Evolutionary conservation across 2,797 vertebrate species (phyloP).

Genomic region (Harpagifer antarcticus): DNA sequence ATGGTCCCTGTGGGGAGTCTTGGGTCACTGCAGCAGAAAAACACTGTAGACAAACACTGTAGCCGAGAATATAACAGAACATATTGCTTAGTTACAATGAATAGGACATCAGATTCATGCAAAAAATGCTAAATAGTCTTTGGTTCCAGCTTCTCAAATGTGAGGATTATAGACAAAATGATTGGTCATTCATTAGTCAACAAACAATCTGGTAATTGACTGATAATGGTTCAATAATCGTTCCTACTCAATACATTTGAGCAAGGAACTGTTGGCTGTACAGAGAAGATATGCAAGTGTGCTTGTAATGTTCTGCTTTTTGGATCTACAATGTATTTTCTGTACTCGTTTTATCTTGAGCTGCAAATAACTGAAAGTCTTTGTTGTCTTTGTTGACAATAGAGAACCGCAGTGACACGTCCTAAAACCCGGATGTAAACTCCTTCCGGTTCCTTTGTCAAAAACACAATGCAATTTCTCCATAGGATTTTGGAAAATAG

Average conservation of each 20-base stretch:
- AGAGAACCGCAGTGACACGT: too few relatives aligned
- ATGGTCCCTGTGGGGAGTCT: conserved; percentile 31
- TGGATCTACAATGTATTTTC: not conserved
- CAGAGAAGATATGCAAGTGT: not conserved
- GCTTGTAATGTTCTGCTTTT: not conserved
- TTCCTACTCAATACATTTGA: not conserved
- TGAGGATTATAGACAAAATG: not conserved
- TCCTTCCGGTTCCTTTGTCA: too few relatives aligned
- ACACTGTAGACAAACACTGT: not conserved
- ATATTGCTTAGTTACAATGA: conserved; percentile 1
- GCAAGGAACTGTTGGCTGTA: too few relatives aligned
- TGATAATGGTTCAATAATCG: conserved; percentile 2
- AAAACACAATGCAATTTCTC: too few relatives aligned
- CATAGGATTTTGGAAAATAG: too few relatives aligned
- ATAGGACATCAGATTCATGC: not conserved
- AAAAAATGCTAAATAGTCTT: conserved; percentile 1
- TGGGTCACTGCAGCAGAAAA: conserved; percentile 36
- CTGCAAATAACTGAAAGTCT: not conserved
- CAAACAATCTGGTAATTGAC: not conserved
- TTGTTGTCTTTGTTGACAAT: too few relatives aligned
- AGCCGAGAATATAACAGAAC: conserved; percentile 19
- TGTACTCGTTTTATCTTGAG: not conserved
- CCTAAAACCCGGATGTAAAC: too few relatives aligned
- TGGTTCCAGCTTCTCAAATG: conserved; percentile 3
- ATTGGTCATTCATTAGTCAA: not conserved